phyloP scores from a whole-genome alignment of 1,140 invertebrate species.

The Matsumurasca onukii region DNA sequence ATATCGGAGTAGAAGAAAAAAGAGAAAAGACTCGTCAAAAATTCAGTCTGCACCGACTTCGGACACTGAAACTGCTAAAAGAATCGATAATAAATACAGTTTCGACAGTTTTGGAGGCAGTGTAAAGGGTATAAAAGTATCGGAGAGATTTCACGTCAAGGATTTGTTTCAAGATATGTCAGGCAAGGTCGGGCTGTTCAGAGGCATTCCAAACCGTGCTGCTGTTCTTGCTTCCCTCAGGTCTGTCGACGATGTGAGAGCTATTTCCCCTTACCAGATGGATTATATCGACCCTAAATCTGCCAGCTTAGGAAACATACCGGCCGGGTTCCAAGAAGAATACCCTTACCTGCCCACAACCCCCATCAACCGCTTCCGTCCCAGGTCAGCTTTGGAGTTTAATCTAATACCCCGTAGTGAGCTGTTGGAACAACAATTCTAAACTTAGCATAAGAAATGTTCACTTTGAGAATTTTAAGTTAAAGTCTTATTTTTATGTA shows the following conservation, averaged over 20 bases:
- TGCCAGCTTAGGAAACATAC: slow-evolving; percentile 49
- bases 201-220: slow-evolving; percentile 54
- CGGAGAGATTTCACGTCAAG: slow-evolving; percentile 54
- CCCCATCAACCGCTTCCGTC: slow-evolving; percentile 51
- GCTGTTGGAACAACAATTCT: slow-evolving; percentile 38
- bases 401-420: slow-evolving; percentile 53
- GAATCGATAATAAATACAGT: slow-evolving; percentile 14
- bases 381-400: slow-evolving; percentile 50
- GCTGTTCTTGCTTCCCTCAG: slow-evolving; percentile 53
- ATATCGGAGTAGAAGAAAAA: slow-evolving; percentile 18
- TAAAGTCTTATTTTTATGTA: too few relatives aligned
- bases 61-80: slow-evolving; percentile 39
- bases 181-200: slow-evolving; percentile 50
- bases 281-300: slow-evolving; percentile 49
- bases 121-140: slow-evolving; percentile 51
- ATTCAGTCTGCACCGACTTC: slow-evolving; percentile 42
- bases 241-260: slow-evolving; percentile 53
- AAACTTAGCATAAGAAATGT: too few relatives aligned
- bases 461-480: too few relatives aligned
- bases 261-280: slow-evolving; percentile 49
- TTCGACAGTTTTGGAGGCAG: slow-evolving; percentile 28
- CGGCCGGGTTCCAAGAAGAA: slow-evolving; percentile 52
- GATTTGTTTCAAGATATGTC: slow-evolving; percentile 53
- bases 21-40: slow-evolving; percentile 29
- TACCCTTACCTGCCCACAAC: slow-evolving; percentile 54